Percentiles rank a stretch among this genome's conserved stretches.
phyloP scores from a whole-genome alignment of 2,113 vertebrate species.

The Silurus asotus region DNA sequence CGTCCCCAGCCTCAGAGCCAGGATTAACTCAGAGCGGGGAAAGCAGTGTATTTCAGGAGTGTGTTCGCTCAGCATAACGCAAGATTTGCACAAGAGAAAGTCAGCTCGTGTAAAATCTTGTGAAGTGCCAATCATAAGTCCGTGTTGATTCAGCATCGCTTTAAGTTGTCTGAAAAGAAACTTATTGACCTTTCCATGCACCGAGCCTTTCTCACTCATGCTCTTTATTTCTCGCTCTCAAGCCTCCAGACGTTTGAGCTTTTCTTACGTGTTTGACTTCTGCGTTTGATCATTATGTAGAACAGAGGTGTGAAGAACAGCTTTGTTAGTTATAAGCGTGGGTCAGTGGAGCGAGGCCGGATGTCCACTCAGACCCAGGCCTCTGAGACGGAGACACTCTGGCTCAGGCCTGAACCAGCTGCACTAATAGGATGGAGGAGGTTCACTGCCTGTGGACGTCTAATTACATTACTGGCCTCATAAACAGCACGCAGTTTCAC shows the following conservation, averaged over 20 bases:
- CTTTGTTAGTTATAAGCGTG: constrained; percentile 39
- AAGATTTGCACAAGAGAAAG: constrained; percentile 24
- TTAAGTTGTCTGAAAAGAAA: constrained; percentile 17
- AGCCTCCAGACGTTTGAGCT: background rate
- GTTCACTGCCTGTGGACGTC: constrained; percentile 30
- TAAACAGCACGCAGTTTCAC: constrained; percentile 52
- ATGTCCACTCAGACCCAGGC: background rate
- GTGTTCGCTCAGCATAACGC: constrained; percentile 15
- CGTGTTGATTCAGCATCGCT: constrained; percentile 11
- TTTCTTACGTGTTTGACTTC: constrained; percentile 6
- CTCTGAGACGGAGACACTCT: background rate
- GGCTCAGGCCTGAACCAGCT: constrained; percentile 21
- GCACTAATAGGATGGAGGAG: constrained; percentile 38
- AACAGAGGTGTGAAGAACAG: constrained; percentile 35
- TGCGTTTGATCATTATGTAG: constrained; percentile 44
- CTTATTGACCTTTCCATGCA: constrained; percentile 24
- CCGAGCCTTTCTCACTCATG: background rate
- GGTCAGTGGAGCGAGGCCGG: constrained; percentile 28
- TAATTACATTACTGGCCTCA: constrained; percentile 55
- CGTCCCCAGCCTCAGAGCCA: background rate
- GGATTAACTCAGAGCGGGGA: background rate
- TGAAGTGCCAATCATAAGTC: constrained; percentile 17
- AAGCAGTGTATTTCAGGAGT: constrained; percentile 12
- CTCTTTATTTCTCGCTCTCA: background rate
- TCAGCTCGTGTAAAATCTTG: background rate